Percentiles rank a stretch among this genome's conserved stretches.
Evolutionary conservation across 2,113 vertebrate species (phyloP).

Genomic region (Petromus typicus): DNA sequence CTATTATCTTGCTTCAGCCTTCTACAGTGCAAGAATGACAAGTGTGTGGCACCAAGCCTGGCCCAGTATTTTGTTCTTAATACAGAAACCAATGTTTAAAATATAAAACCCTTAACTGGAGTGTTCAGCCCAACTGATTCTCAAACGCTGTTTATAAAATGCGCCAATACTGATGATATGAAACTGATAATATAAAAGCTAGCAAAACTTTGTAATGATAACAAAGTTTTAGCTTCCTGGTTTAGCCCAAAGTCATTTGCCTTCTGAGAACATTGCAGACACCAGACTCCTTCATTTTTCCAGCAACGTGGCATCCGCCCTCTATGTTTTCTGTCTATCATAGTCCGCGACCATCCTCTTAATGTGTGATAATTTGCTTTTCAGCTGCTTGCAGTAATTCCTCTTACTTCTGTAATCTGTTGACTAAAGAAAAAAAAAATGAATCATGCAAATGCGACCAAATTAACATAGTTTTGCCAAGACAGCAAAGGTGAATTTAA

Average conservation of each 20-base stretch:
- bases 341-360: slow-evolving; percentile 93
- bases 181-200: slow-evolving; percentile 56
- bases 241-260: slow-evolving; percentile 51
- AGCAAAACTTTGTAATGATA: slow-evolving; percentile 57
- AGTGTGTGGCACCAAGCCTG: background rate
- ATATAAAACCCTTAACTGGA: slow-evolving; percentile 48
- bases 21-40: background rate
- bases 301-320: background rate
- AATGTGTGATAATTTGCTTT: slow-evolving; percentile 91
- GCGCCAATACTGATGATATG: slow-evolving; percentile 69
- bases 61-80: slow-evolving; percentile 50
- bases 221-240: slow-evolving; percentile 61
- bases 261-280: background rate
- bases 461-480: background rate
- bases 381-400: slow-evolving; percentile 89
- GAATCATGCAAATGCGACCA: slow-evolving; percentile 1
- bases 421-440: slow-evolving; percentile 83
- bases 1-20: background rate
- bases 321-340: slow-evolving; percentile 84
- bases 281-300: background rate
- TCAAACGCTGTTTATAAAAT: slow-evolving; percentile 70
- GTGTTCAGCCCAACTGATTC: slow-evolving; percentile 54
- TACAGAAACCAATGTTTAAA: slow-evolving; percentile 54
- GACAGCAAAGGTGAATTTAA: background rate
- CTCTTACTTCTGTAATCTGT: slow-evolving; percentile 91